Base-by-base conservation (phyloP, 2,888 invertebrate genomes). In the Ptilodon capucinus region DNA sequence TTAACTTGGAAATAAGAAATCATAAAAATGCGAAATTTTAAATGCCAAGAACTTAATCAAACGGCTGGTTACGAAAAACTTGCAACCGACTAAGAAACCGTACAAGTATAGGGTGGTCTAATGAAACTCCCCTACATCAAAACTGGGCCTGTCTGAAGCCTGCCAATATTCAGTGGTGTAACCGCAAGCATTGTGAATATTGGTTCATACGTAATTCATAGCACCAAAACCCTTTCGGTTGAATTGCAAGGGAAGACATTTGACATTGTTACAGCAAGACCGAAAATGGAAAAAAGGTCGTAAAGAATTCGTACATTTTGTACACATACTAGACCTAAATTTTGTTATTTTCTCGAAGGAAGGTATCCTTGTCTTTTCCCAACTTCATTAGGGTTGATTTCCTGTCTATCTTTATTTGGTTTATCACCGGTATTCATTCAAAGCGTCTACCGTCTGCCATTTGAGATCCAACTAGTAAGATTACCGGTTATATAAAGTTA, bases 101-200 rank as follows among this genome's bases (percentile, higher is more conserved):
- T 41, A 46, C 17, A 44, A 48, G 44, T 19, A n/a, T 5, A 38
- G 38, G 18, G 40, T 23, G 28, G 35, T 39, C 28, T 35, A 42
- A 40, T 32, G 38, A 41, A 44, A 40, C 25, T 32, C 16, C 9
- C 38, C 42, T 49, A 49, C 42, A 46, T 44, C 32, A 44, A 49
- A 40, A 44, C 36, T 42, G 19, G 23, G 21, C 11, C n/a, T 34
- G 40, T 3, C 32, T 11, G 46, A 46, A 57, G 36, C 39, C 47
- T n/a, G 21, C 48, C 34, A 41, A 50, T 21, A 44, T 36, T 42
- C 18, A 7, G n/a, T 6, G 38, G 13, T 16, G 38, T 40, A 40
- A 42, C 28, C 14, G n/a, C 21, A 35, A 38, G 14, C 17, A 8
- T 17, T 40, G 25, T 38, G 34, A 6, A 35, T 19, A 38, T 18